phyloP scores from a whole-genome alignment of 2,888 invertebrate species.

The Lysandra coridon region DNA sequence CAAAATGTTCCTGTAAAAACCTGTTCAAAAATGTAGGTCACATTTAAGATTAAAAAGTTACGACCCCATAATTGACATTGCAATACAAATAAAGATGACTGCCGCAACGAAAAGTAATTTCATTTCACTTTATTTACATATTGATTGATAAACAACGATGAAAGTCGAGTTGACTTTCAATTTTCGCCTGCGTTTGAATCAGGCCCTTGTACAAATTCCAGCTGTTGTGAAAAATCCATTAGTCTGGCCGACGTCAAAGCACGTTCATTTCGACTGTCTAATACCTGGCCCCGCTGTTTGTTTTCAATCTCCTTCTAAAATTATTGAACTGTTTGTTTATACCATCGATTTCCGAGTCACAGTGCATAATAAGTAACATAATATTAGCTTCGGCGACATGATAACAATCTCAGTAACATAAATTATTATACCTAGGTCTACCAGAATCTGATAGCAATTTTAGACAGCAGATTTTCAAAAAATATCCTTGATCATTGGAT shows the following conservation, averaged over 20 bases:
- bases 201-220: slow-evolving; percentile 26
- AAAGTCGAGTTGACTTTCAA: slow-evolving; percentile 30
- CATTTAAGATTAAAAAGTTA: slow-evolving; percentile 4
- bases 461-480: too few relatives aligned
- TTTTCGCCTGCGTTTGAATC: slow-evolving; percentile 27
- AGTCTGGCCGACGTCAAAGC: slow-evolving; percentile 18
- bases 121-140: slow-evolving; percentile 20
- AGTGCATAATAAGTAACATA: not conserved
- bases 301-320: slow-evolving; percentile 59
- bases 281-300: slow-evolving; percentile 51
- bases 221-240: slow-evolving; percentile 31
- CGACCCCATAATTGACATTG: slow-evolving; percentile 5
- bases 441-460: too few relatives aligned
- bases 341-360: slow-evolving; percentile 30
- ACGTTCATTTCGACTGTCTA: slow-evolving; percentile 33
- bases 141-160: slow-evolving; percentile 23
- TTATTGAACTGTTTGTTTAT: slow-evolving; percentile 51
- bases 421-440: too few relatives aligned
- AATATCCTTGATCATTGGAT: too few relatives aligned
- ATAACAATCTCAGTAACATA: too few relatives aligned
- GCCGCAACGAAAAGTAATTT: slow-evolving; percentile 19
- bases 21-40: not conserved
- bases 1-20: not conserved
- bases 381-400: too few relatives aligned
- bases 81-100: slow-evolving; percentile 14